Percentiles rank a stretch among this genome's conserved stretches.
Evolutionary conservation across 2,113 vertebrate genomes (phyloP).

Genomic region (Rhynchopsitta pachyrhyncha): DNA sequence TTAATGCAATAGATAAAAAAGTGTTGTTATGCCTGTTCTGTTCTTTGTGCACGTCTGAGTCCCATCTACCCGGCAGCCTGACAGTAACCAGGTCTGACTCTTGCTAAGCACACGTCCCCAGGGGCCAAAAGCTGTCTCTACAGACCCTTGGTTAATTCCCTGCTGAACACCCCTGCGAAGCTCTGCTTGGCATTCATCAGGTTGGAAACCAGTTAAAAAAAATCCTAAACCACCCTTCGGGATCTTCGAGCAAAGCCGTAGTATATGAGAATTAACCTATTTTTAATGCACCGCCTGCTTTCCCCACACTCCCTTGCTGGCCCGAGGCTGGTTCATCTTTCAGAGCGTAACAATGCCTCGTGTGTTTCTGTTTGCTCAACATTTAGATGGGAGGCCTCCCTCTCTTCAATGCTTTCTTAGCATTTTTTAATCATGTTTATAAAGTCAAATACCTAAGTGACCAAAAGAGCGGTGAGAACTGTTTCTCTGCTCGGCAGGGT

Average conservation of each 20-base stretch:
- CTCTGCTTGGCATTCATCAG: neutral
- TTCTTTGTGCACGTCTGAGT: neutral
- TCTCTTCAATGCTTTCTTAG: conserved; percentile 37
- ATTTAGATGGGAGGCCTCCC: conserved; percentile 16
- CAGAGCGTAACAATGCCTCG: conserved; percentile 45
- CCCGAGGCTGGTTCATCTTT: conserved; percentile 31
- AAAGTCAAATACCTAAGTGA: conserved; percentile 61
- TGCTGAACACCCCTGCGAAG: neutral
- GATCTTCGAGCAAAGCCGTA: neutral
- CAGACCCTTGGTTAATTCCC: neutral
- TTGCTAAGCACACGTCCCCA: accelerated
- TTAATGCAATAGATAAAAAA: neutral
- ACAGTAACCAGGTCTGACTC: neutral
- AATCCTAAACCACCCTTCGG: neutral
- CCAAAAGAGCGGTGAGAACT: neutral
- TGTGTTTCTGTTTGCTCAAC: conserved; percentile 64
- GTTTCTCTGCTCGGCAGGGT: conserved; percentile 8
- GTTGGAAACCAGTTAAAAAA: neutral
- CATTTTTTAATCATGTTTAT: conserved; percentile 56
- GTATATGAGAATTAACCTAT: neutral
- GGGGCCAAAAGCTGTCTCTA: neutral
- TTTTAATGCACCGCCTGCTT: conserved; percentile 34
- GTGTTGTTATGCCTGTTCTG: neutral
- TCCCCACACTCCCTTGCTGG: neutral
- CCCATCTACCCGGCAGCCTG: neutral